These are phyloP conservation scores for Isurus oxyrinchus DNA, from an alignment of 2,113 vertebrate species.

Conservation along the genomic window DNA sequence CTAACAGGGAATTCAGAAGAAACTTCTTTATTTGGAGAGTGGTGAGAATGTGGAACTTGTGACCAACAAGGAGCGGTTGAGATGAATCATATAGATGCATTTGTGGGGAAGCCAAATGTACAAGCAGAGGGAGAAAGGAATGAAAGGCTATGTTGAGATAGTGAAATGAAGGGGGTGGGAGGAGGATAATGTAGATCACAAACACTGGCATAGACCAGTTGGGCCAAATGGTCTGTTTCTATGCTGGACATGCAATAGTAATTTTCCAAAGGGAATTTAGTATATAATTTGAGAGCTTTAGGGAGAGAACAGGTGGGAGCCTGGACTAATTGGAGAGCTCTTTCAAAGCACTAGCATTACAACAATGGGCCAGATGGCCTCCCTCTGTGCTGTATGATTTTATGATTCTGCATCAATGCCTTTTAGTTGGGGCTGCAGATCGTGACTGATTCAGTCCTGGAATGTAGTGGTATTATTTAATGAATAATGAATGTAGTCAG, in stretches of 20 bases:
- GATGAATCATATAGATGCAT: too few relatives aligned
- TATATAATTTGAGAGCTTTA: not conserved
- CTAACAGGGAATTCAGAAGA: too few relatives aligned
- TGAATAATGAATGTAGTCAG: not conserved
- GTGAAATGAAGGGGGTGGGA: too few relatives aligned
- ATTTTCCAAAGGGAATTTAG: not conserved
- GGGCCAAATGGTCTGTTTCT: not conserved
- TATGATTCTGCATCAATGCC: not conserved
- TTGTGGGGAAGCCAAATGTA: too few relatives aligned
- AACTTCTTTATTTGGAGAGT: too few relatives aligned
- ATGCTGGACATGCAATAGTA: not conserved
- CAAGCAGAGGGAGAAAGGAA: too few relatives aligned
- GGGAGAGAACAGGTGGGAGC: not conserved
- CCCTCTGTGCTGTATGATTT: too few relatives aligned
- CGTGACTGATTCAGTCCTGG: not conserved
- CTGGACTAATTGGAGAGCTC: not conserved
- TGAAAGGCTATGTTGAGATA: too few relatives aligned
- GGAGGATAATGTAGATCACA: too few relatives aligned
- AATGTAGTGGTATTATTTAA: not conserved
- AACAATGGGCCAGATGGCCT: not conserved
- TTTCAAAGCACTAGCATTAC: not conserved
- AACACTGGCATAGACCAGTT: not conserved
- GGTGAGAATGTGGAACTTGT: too few relatives aligned
- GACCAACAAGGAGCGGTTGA: too few relatives aligned
- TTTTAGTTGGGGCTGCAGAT: not conserved